phyloP scores from a whole-genome alignment of 2,888 invertebrate species.

The Ophonus ardosiacus region DNA sequence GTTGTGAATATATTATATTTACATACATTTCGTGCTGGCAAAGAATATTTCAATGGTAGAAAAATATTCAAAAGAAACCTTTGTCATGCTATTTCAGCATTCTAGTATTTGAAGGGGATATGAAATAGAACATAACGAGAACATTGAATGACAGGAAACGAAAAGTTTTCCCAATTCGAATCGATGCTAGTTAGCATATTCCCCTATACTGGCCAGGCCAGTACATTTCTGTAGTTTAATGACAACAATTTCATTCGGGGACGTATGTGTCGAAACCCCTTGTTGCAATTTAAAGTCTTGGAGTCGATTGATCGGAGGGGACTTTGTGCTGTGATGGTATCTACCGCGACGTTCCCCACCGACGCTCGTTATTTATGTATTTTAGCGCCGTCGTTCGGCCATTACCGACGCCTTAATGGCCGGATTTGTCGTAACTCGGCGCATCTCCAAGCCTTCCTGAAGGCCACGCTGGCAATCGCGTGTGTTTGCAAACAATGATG shows the following conservation, averaged over 20 bases:
- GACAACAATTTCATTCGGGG: not conserved
- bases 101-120: not conserved
- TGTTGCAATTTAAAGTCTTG: conserved; percentile 33
- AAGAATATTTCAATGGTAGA: not conserved
- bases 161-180: not conserved
- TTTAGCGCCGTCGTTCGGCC: conserved; percentile 75
- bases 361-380: conserved; percentile 75
- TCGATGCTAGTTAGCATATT: not conserved
- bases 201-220: not conserved
- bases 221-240: not conserved
- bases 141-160: not conserved
- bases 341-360: conserved; percentile 51
- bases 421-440: conserved; percentile 72
- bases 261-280: not conserved
- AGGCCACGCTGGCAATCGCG: conserved; percentile 32
- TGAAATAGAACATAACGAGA: not conserved
- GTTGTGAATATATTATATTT: not conserved
- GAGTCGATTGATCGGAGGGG: conserved; percentile 25
- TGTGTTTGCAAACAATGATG: conserved; percentile 74
- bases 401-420: conserved; percentile 76
- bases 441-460: conserved; percentile 67
- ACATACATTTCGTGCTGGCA: not conserved
- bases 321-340: conserved; percentile 16
- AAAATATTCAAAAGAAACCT: not conserved
- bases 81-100: not conserved